Evolutionary conservation across 2,888 invertebrate genomes (phyloP).

Genomic region (Apantesis nais): DNA sequence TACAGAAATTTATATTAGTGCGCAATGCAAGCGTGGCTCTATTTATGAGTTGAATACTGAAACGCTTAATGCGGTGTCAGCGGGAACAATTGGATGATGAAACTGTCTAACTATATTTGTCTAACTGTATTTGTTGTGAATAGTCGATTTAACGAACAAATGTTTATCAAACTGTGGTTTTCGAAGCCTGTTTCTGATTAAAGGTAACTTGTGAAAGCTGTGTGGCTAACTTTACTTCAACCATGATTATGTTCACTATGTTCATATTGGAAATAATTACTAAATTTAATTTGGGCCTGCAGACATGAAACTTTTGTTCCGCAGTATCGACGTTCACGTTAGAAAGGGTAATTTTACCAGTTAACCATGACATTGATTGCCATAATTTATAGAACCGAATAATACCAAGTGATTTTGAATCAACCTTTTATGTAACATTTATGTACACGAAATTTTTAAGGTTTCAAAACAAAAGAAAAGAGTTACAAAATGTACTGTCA

Average conservation of each 20-base stretch:
- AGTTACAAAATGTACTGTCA: slow-evolving; percentile 32
- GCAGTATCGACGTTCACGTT: no score
- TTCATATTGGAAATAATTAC: no score
- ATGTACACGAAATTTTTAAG: background rate
- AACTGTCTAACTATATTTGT: background rate
- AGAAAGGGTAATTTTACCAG: no score
- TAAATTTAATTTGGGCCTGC: no score
- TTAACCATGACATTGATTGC: no score
- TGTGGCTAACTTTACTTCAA: background rate
- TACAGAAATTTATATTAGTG: slow-evolving; percentile 33
- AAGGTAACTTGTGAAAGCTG: background rate
- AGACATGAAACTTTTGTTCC: background rate
- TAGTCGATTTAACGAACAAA: background rate
- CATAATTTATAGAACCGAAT: no score
- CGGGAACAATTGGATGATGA: slow-evolving; percentile 3
- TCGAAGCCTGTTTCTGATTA: background rate
- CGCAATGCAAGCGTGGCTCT: background rate
- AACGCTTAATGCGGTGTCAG: background rate
- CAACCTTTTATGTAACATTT: no score
- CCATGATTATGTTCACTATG: no score
- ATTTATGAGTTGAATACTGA: background rate
- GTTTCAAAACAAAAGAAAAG: background rate
- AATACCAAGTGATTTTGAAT: no score
- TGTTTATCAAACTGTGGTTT: slow-evolving; percentile 1
- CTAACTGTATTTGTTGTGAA: background rate